Evolutionary conservation across 2,113 vertebrate genomes (phyloP).

Genomic region (Carassius gibelio): DNA sequence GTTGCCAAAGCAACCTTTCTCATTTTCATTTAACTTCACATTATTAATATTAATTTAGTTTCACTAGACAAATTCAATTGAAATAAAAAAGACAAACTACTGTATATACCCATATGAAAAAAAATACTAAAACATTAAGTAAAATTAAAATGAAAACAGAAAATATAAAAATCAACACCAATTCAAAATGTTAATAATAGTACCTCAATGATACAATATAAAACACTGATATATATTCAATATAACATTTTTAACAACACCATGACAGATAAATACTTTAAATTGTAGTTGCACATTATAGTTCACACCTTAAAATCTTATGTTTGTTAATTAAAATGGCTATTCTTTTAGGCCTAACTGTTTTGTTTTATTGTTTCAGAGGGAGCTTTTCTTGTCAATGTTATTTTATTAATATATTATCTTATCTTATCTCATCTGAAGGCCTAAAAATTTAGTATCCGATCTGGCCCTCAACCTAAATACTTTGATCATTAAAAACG

Average conservation of each 20-base stretch:
- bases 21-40: background rate
- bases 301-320: background rate
- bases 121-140: no score
- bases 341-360: background rate
- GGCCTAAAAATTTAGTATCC: background rate
- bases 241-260: background rate
- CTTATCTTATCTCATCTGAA: background rate
- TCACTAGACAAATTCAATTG: background rate
- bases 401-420: background rate
- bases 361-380: background rate
- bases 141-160: no score
- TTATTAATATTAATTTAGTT: background rate
- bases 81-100: background rate
- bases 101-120: no score
- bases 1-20: no score
- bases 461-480: background rate
- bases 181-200: background rate
- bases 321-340: background rate
- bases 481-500: background rate
- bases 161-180: background rate
- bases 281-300: background rate
- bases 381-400: background rate
- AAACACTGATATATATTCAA: background rate
- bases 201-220: no score
- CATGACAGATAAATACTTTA: background rate